Evolutionary conservation across 2,888 invertebrate species (phyloP).

Genomic region (Diarsia brunnea): DNA sequence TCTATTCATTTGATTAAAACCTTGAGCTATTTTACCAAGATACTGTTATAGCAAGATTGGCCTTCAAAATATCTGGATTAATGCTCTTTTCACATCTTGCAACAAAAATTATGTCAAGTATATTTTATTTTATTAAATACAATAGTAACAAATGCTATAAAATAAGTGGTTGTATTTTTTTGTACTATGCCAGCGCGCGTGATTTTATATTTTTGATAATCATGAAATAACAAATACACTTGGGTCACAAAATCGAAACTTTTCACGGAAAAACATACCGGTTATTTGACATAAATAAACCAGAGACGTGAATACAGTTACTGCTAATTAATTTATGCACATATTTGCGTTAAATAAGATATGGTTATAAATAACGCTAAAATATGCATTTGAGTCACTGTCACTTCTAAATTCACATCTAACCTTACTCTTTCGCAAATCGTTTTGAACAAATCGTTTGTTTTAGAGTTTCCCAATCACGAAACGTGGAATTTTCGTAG

Average conservation of each 20-base stretch:
- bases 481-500: constrained; percentile 29
- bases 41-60: constrained; percentile 41
- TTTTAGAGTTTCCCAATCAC: constrained; percentile 28
- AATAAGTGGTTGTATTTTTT: constrained; percentile 31
- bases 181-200: constrained; percentile 5
- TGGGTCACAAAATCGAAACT: neutral
- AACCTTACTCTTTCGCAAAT: constrained; percentile 16
- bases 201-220: constrained; percentile 9
- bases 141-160: constrained; percentile 21
- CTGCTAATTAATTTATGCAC: constrained; percentile 38
- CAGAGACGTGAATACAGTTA: constrained; percentile 5
- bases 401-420: constrained; percentile 11
- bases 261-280: neutral
- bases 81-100: constrained; percentile 18
- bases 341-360: constrained; percentile 2
- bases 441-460: constrained; percentile 17
- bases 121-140: too few species aligned
- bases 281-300: constrained; percentile 6
- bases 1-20: constrained; percentile 45
- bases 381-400: constrained; percentile 39
- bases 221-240: constrained; percentile 6
- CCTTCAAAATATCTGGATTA: constrained; percentile 47
- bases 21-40: constrained; percentile 35
- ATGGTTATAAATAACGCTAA: constrained; percentile 14
- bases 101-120: constrained; percentile 53